These are phyloP conservation scores for Acleris holmiana DNA, from an alignment of 2,888 invertebrate genomes.

Conservation along the genomic window DNA sequence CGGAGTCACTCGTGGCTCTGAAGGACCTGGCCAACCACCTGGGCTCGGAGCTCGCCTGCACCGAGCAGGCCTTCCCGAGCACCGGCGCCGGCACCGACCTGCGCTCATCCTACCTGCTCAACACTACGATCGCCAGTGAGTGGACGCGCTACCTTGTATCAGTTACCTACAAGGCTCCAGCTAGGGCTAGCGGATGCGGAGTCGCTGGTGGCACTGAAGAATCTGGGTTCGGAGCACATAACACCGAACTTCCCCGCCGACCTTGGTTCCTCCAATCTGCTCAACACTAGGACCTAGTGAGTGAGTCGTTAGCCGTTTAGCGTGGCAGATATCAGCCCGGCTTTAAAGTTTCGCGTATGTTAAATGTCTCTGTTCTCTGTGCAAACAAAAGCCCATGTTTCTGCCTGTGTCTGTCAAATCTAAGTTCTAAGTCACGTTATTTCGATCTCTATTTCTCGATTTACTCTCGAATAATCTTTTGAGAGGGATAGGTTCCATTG, in stretches of 20 bases:
- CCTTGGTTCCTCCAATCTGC: background rate
- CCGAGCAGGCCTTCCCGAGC: constrained; percentile 95
- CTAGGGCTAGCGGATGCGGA: background rate
- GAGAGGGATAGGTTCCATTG: too few species aligned
- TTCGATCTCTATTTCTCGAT: too few species aligned
- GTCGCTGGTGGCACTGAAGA: too few species aligned
- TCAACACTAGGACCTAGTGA: background rate
- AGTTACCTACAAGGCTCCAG: background rate
- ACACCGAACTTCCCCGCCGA: background rate
- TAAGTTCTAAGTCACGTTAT: too few species aligned
- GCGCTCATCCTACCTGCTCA: constrained; percentile 95
- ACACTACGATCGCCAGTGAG: constrained; percentile 92
- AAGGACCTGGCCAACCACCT: constrained; percentile 96
- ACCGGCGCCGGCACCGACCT: constrained; percentile 93
- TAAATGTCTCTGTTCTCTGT: background rate
- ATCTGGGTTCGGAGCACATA: background rate
- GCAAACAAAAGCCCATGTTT: too few species aligned
- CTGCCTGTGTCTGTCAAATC: too few species aligned
- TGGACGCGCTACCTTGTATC: constrained; percentile 13
- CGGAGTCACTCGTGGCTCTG: constrained; percentile 94
- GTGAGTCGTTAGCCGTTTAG: too few species aligned
- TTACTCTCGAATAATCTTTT: too few species aligned
- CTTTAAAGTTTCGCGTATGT: too few species aligned
- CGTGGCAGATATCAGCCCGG: too few species aligned
- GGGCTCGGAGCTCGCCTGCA: constrained; percentile 94